These are phyloP conservation scores for Squalus acanthias DNA, from an alignment of 2,797 vertebrate genomes.

Conservation along the genomic window DNA sequence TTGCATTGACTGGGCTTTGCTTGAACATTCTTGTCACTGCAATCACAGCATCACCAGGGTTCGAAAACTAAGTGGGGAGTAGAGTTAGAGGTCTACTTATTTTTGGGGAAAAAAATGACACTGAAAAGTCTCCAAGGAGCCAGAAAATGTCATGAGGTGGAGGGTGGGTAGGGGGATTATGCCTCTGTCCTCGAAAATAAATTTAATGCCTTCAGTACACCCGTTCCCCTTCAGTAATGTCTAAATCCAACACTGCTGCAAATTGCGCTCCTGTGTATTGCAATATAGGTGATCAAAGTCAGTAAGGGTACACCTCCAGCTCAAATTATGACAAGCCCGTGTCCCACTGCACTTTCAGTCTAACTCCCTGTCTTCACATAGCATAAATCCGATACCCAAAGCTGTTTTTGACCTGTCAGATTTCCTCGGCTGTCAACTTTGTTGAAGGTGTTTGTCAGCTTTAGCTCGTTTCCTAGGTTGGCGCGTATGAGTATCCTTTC, in stretches of 20 bases:
- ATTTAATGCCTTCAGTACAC: neutral
- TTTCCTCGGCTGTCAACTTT: neutral
- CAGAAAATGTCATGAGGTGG: neutral
- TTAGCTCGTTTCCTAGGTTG: neutral
- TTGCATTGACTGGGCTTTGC: neutral
- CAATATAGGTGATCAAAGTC: neutral
- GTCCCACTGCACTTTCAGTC: neutral
- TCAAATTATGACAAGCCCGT: neutral
- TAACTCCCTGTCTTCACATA: no score
- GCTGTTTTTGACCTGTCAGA: neutral
- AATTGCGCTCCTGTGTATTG: neutral
- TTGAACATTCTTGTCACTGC: neutral
- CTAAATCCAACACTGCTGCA: neutral
- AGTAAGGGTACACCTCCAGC: neutral
- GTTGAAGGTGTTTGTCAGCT: neutral
- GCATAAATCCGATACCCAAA: neutral
- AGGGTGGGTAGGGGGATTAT: neutral
- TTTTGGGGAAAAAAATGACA: neutral
- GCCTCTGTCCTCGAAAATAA: neutral
- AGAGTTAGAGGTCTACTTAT: neutral
- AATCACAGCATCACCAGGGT: neutral
- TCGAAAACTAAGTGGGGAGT: neutral
- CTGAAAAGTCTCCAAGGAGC: neutral
- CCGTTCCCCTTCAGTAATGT: neutral
- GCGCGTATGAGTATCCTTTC: neutral